Percentiles rank a stretch among this genome's conserved stretches.
Conservation (phyloP, 1,140 invertebrate species). For the Eciton burchellii region DNA sequence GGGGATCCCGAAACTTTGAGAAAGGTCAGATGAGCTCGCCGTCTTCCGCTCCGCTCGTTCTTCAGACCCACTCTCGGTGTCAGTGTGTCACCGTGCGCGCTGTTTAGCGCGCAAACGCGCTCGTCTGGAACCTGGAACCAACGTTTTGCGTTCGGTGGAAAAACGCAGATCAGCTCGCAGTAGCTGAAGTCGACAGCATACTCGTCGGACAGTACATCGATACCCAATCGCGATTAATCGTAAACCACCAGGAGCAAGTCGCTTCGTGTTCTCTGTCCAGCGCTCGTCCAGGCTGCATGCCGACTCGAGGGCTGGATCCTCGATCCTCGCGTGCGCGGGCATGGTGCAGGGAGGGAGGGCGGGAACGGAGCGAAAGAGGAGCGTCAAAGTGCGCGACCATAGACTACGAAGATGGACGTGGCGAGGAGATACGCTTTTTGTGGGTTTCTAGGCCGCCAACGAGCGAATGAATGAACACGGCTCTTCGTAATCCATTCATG, state of each 20-base stretch:
- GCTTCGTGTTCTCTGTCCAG: conserved; percentile 15
- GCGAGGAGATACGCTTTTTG: conserved; percentile 79
- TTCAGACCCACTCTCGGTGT: conserved; percentile 7
- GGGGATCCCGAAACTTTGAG: conserved; percentile 71
- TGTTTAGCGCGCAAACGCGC: conserved; percentile 3
- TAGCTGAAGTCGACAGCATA: too few relatives aligned
- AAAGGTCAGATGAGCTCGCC: conserved; percentile 73
- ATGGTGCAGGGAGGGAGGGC: neutral
- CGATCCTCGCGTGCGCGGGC: conserved; percentile 15
- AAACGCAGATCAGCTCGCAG: too few relatives aligned
- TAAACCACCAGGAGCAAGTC: neutral
- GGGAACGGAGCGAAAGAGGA: neutral
- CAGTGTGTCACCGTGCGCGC: conserved; percentile 7
- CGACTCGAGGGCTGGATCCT: neutral
- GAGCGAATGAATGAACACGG: conserved; percentile 83
- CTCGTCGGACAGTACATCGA: neutral
- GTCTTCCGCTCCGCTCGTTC: conserved; percentile 55
- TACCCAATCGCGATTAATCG: too few relatives aligned
- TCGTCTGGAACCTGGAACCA: too few relatives aligned
- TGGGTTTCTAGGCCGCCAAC: conserved; percentile 83
- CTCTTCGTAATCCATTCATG: conserved; percentile 84
- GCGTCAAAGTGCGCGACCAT: conserved; percentile 59
- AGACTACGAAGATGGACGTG: conserved; percentile 63
- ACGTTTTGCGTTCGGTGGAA: too few relatives aligned
- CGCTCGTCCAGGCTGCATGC: too few relatives aligned